These are phyloP conservation scores for Octopus bimaculoides DNA, from an alignment of 1,140 invertebrate species.

Conservation along the genomic window DNA sequence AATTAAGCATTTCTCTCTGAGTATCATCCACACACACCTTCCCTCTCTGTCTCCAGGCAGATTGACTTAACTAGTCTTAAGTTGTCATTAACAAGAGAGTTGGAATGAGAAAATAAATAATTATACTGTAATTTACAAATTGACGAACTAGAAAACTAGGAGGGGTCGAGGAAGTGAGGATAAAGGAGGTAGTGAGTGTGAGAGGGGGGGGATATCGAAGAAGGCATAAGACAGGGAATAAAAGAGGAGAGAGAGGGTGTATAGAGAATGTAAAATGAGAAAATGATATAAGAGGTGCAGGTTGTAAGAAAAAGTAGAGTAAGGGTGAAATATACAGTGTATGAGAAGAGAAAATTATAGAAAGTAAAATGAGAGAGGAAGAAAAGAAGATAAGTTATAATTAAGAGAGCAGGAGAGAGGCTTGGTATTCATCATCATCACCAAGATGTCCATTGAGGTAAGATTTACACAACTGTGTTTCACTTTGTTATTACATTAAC, in stretches of 20 bases:
- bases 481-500: too few species aligned
- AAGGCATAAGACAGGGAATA: background rate
- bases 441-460: too few species aligned
- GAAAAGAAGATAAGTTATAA: background rate
- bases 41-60: too few species aligned
- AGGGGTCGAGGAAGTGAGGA: slow-evolving; percentile 18
- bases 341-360: background rate
- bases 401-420: background rate
- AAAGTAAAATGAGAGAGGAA: background rate
- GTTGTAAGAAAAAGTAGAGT: background rate
- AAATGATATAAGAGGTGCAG: background rate
- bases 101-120: too few species aligned
- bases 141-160: background rate
- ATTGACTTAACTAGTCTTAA: too few species aligned
- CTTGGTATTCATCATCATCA: too few species aligned
- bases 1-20: too few species aligned
- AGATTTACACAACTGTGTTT: too few species aligned
- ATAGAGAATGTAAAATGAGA: background rate
- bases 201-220: background rate
- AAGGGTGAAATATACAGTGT: slow-evolving; percentile 9
- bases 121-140: too few species aligned
- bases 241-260: background rate
- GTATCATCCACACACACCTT: too few species aligned
- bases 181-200: slow-evolving; percentile 11
- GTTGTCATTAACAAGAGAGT: too few species aligned